A percentile compares a stretch with the other conserved stretches of the same genome.
phyloP scores from a whole-genome alignment of 1,140 invertebrate genomes.

The Adelges cooleyi region DNA sequence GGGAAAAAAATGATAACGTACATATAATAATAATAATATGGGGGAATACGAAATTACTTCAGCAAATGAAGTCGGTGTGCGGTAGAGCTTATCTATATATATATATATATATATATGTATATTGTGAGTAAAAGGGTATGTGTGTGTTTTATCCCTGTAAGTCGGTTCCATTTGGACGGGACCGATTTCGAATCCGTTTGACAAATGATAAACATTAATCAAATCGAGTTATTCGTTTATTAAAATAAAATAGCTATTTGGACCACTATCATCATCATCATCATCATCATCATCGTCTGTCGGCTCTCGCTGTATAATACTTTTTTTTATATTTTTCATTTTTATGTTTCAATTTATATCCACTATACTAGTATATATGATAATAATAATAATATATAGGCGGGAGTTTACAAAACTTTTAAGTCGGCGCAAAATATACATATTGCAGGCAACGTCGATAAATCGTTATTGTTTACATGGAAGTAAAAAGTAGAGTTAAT shows the following conservation, averaged over 20 bases:
- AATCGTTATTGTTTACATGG: too few relatives aligned
- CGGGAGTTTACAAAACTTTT: too few relatives aligned
- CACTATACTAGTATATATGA: not conserved
- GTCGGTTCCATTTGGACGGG: slow-evolving; percentile 15
- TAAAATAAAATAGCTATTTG: slow-evolving; percentile 29
- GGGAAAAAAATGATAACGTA: slow-evolving; percentile 5
- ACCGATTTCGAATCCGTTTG: slow-evolving; percentile 16
- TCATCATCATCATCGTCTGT: not conserved
- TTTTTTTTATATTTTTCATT: slow-evolving; percentile 29
- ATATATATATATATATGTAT: not conserved
- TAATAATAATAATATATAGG: too few relatives aligned
- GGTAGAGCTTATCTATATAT: slow-evolving; percentile 21
- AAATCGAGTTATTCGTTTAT: slow-evolving; percentile 21
- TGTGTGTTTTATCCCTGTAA: not conserved
- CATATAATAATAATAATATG: slow-evolving; percentile 10
- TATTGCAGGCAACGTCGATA: too few relatives aligned
- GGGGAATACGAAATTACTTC: slow-evolving; percentile 24
- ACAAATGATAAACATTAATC: slow-evolving; percentile 27
- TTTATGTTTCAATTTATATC: slow-evolving; percentile 16
- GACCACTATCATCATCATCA: not conserved
- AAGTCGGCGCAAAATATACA: too few relatives aligned
- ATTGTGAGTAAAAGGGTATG: not conserved
- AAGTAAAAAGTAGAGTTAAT: too few relatives aligned
- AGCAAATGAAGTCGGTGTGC: slow-evolving; percentile 25
- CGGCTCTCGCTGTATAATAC: too few relatives aligned